A percentile compares a stretch with the other conserved stretches of the same genome.
Evolutionary conservation across 2,797 vertebrate species (phyloP).

Genomic region (Lutra lutra): DNA sequence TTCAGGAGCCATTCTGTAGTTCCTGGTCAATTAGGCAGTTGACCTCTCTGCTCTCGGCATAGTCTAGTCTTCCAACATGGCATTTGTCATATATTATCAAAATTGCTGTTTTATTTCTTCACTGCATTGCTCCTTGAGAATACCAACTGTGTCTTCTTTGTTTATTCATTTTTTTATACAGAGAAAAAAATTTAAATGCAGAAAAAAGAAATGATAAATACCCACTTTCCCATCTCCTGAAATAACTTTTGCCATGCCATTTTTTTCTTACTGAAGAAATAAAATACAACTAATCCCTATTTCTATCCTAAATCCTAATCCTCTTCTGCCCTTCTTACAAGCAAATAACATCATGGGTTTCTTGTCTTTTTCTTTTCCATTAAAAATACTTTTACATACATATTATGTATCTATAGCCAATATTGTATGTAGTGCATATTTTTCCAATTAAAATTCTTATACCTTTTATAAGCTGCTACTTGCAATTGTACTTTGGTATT

Average conservation of each 20-base stretch:
- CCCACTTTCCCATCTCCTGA: background rate
- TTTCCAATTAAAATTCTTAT: background rate
- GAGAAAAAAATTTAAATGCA: background rate
- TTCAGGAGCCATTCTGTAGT: background rate
- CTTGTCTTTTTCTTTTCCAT: background rate
- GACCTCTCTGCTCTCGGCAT: background rate
- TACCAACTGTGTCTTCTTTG: background rate
- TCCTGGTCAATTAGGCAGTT: background rate
- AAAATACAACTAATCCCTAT: background rate
- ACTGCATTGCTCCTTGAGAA: background rate
- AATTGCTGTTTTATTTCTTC: background rate
- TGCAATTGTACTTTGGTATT: background rate
- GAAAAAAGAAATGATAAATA: background rate
- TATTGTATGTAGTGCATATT: background rate
- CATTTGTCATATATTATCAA: background rate
- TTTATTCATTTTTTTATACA: background rate
- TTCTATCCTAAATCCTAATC: background rate
- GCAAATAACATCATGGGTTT: background rate
- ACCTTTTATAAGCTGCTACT: background rate
- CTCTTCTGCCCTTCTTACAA: background rate
- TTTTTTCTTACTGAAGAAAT: conserved; percentile 2
- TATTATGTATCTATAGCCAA: background rate
- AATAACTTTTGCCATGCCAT: background rate
- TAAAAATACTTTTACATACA: background rate
- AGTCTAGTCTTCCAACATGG: background rate